phyloP scores from a whole-genome alignment of 2,797 vertebrate species.

The Clamator glandarius region DNA sequence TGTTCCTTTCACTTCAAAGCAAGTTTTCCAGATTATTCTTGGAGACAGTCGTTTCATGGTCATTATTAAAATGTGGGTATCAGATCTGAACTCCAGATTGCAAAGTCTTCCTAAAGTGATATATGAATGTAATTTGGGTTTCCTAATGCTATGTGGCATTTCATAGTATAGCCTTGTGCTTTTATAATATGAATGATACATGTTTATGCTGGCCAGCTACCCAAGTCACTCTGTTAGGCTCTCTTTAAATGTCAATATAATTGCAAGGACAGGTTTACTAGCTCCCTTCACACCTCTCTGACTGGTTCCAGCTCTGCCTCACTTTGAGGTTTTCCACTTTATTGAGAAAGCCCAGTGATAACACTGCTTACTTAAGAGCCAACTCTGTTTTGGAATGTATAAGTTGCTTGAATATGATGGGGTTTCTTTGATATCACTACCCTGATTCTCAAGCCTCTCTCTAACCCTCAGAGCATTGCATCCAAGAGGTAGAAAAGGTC shows the following conservation, averaged over 20 bases:
- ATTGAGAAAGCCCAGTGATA: background rate
- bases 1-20: background rate
- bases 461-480: background rate
- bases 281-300: slow-evolving; percentile 1
- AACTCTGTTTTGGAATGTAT: background rate
- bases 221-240: background rate
- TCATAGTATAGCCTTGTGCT: background rate
- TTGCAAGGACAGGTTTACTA: background rate
- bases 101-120: background rate
- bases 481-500: background rate
- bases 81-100: background rate
- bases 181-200: background rate
- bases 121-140: background rate
- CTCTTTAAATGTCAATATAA: background rate
- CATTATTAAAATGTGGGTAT: background rate
- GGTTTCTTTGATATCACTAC: background rate
- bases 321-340: background rate
- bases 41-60: background rate
- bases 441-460: background rate
- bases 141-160: background rate
- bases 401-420: background rate
- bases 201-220: background rate
- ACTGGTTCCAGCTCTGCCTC: background rate
- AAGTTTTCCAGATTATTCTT: background rate
- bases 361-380: background rate